phyloP scores from a whole-genome alignment of 2,113 vertebrate species.

The Chiloscyllium plagiosum region DNA sequence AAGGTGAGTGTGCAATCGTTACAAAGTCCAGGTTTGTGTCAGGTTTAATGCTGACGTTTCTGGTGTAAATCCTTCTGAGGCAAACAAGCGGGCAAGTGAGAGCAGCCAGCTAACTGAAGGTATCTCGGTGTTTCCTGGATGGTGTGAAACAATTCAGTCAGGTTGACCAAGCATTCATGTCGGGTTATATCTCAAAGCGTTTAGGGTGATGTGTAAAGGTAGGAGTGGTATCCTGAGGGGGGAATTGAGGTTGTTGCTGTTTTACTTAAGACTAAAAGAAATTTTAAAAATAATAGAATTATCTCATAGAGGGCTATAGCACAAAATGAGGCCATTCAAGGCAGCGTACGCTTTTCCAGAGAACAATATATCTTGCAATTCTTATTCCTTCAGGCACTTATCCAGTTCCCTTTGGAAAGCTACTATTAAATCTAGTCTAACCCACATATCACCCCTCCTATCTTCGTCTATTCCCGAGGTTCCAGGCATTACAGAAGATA shows the following conservation, averaged over 20 bases:
- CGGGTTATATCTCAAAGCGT: background rate
- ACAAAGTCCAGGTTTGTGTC: background rate
- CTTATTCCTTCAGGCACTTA: background rate
- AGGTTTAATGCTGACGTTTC: background rate
- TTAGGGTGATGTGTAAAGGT: background rate
- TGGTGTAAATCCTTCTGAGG: background rate
- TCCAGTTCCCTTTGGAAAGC: background rate
- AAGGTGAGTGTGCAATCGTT: conserved; percentile 19
- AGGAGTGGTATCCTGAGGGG: background rate
- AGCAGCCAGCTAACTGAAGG: background rate
- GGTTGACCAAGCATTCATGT: background rate
- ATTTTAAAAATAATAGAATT: background rate
- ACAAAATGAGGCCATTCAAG: background rate
- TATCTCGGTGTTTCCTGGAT: background rate
- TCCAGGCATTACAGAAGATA: background rate
- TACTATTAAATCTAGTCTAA: background rate
- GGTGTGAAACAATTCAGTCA: background rate
- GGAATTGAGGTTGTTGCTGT: background rate
- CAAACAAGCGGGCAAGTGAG: background rate
- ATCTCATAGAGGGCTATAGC: background rate
- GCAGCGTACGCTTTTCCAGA: background rate
- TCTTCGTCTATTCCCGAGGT: background rate
- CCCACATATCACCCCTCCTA: background rate
- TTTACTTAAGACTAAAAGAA: background rate
- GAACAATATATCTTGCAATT: background rate